phyloP scores from a whole-genome alignment of 1,140 invertebrate species.

The Listronotus bonariensis region DNA sequence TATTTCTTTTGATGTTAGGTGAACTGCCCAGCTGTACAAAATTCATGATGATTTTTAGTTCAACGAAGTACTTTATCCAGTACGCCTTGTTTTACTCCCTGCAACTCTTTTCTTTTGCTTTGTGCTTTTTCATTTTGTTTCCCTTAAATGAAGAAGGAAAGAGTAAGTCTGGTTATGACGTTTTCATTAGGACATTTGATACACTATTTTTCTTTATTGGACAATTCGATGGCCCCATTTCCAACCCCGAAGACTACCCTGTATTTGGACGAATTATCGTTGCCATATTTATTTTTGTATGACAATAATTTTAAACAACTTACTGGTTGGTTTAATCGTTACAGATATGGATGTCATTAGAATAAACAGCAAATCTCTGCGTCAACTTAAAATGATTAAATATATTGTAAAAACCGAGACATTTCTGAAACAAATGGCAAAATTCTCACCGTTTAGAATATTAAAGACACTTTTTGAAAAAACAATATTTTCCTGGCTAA shows the following conservation, averaged over 20 bases:
- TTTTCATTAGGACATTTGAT: conserved; percentile 36
- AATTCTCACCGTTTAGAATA: not conserved
- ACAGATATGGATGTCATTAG: conserved; percentile 41
- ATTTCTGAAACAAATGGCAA: conserved; percentile 18
- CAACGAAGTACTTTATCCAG: conserved; percentile 39
- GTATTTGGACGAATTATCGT: conserved; percentile 40
- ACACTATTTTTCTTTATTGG: conserved; percentile 40
- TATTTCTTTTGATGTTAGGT: conserved; percentile 35
- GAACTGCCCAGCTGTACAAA: conserved; percentile 39
- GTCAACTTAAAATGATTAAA: conserved; percentile 38
- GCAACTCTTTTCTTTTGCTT: conserved; percentile 40
- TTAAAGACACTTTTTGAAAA: too few relatives aligned
- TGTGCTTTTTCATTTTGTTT: conserved; percentile 43
- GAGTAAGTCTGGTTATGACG: not conserved
- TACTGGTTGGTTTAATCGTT: conserved; percentile 41
- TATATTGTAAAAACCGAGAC: conserved; percentile 31
- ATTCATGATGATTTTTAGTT: conserved; percentile 42
- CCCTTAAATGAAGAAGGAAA: conserved; percentile 12
- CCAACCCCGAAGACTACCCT: conserved; percentile 19
- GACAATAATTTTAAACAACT: conserved; percentile 45
- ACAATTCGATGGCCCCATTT: conserved; percentile 34
- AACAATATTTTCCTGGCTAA: too few relatives aligned
- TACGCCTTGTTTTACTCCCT: conserved; percentile 42
- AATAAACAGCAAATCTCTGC: conserved; percentile 30
- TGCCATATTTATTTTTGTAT: conserved; percentile 40